Evolutionary conservation across 2,797 vertebrate genomes (phyloP).

Genomic region (Neomorphus geoffroyi): DNA sequence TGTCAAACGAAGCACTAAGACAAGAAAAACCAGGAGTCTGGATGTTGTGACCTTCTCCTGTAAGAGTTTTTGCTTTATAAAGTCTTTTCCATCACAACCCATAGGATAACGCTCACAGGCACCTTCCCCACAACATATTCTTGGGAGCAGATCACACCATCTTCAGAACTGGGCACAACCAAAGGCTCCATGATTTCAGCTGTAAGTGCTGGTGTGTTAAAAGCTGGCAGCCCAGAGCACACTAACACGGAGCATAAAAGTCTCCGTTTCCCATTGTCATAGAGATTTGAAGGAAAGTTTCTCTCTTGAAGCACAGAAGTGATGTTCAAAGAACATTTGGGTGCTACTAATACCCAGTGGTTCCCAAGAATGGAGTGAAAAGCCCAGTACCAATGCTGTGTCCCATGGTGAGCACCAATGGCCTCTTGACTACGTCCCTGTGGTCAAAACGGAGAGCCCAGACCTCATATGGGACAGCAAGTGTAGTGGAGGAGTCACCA

Average conservation of each 20-base stretch:
- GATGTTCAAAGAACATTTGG: background rate
- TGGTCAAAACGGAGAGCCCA: background rate
- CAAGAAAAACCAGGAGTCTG: background rate
- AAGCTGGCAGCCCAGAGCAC: background rate
- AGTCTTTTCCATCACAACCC: background rate
- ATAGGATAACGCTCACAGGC: background rate
- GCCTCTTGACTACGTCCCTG: background rate
- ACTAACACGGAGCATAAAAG: background rate
- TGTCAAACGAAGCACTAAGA: background rate
- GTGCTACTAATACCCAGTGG: background rate
- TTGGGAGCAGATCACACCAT: accelerated
- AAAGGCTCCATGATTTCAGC: background rate
- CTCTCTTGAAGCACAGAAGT: background rate
- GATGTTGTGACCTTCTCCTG: background rate
- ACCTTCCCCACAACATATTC: background rate
- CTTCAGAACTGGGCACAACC: background rate
- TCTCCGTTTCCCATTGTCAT: background rate
- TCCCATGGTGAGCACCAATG: background rate
- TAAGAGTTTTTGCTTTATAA: background rate
- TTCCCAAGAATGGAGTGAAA: background rate
- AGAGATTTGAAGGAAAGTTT: background rate
- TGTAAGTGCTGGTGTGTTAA: background rate
- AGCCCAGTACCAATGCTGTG: background rate
- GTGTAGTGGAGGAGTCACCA: background rate
- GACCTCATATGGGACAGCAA: background rate